These are phyloP conservation scores for Zoanthus gigantus DNA, from an alignment of 92 coral and sea anemone species.

Conservation along the genomic window DNA sequence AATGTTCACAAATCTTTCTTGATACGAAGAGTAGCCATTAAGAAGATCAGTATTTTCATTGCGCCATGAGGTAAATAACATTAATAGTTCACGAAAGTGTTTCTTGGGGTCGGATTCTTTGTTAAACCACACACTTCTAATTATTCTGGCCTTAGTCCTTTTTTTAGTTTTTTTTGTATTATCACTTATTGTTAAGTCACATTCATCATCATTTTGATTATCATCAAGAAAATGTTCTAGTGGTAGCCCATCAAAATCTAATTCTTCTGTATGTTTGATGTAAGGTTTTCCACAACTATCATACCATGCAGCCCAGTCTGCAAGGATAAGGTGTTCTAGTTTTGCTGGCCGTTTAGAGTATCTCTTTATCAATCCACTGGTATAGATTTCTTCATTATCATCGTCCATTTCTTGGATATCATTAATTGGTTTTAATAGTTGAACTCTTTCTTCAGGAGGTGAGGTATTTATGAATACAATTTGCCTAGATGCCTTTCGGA, in stretches of 20 bases:
- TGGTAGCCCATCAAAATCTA: neutral
- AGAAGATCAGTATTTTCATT: neutral
- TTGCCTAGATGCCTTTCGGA: constrained; percentile 34
- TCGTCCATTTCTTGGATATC: constrained; percentile 6
- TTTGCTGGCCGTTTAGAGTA: neutral
- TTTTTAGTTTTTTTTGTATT: neutral
- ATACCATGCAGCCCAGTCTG: neutral
- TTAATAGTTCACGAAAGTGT: neutral
- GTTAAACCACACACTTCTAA: neutral
- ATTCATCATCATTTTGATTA: neutral
- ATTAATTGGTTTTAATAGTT: constrained; percentile 14
- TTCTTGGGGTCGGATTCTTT: neutral
- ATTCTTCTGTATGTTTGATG: neutral
- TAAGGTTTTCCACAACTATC: neutral
- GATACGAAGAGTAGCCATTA: neutral
- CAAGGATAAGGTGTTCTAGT: neutral
- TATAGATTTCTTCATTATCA: neutral
- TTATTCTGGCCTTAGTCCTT: neutral
- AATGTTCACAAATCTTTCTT: neutral
- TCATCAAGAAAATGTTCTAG: neutral
- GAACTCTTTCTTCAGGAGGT: constrained; percentile 36
- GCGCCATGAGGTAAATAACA: neutral
- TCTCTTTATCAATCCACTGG: neutral
- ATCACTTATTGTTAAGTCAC: neutral
- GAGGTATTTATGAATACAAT: constrained; percentile 23